A percentile compares a stretch with the other conserved stretches of the same genome.
Evolutionary conservation across 2,113 vertebrate species (phyloP).

Genomic region (Caracal caracal): DNA sequence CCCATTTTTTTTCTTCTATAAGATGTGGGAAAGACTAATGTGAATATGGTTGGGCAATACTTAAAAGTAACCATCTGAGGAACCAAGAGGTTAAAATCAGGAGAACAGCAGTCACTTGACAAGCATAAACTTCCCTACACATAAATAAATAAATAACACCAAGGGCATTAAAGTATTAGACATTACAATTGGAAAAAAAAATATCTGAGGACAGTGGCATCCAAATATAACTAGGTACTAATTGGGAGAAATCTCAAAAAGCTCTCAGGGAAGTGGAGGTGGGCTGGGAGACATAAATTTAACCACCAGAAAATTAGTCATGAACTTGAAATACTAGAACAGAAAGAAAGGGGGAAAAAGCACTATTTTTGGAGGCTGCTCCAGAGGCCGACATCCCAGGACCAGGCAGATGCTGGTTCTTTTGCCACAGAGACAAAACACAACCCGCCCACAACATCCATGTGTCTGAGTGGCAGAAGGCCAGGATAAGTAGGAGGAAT

Average conservation of each 20-base stretch:
- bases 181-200: not conserved
- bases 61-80: not conserved
- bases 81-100: not conserved
- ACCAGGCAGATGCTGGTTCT: not conserved
- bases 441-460: not conserved
- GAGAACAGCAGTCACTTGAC: not conserved
- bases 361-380: not conserved
- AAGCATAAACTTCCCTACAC: not conserved
- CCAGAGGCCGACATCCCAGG: not conserved
- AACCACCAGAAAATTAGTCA: not conserved
- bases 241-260: not conserved
- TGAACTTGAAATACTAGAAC: not conserved
- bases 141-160: not conserved
- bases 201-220: not conserved
- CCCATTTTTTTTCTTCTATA: not conserved
- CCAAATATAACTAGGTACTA: not conserved
- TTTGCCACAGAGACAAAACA: not conserved
- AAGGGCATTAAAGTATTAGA: not conserved
- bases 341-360: not conserved
- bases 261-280: not conserved
- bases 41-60: not conserved
- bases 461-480: not conserved
- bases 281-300: not conserved
- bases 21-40: not conserved
- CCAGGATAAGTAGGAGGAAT: not conserved